A percentile compares a stretch with the other conserved stretches of the same genome.
These are phyloP conservation scores for Pluvianellus socialis DNA, from an alignment of 2,113 vertebrate genomes.

Conservation along the genomic window DNA sequence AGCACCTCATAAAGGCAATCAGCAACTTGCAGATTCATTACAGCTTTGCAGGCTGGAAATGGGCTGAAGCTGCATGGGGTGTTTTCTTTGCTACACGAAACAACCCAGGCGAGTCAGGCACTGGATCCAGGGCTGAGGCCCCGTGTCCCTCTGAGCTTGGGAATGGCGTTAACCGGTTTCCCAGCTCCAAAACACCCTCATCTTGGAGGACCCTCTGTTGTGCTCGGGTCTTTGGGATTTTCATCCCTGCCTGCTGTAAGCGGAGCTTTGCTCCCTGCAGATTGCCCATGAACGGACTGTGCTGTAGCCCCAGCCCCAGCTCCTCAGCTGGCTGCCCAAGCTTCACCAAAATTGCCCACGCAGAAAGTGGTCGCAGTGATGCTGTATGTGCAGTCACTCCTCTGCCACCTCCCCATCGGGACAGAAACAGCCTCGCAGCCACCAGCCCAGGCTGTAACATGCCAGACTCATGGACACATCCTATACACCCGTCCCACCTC, in stretches of 20 bases:
- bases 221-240: neutral
- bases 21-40: constrained; percentile 8
- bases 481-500: neutral
- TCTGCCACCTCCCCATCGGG: neutral
- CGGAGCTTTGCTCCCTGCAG: neutral
- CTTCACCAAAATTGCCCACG: neutral
- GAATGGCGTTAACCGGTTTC: neutral
- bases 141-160: accelerated
- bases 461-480: neutral
- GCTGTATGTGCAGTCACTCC: no score
- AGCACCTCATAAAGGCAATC: constrained; percentile 30
- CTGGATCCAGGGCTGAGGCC: neutral
- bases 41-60: neutral
- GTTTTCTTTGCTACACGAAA: neutral
- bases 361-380: neutral
- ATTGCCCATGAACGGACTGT: neutral
- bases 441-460: accelerated
- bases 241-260: neutral
- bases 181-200: neutral
- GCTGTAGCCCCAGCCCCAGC: neutral
- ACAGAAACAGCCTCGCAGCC: neutral
- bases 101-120: neutral
- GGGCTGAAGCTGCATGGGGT: neutral
- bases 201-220: neutral
- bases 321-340: neutral